These are phyloP conservation scores for Chloroclystis v-ata DNA, from an alignment of 2,888 invertebrate species.

Conservation along the genomic window DNA sequence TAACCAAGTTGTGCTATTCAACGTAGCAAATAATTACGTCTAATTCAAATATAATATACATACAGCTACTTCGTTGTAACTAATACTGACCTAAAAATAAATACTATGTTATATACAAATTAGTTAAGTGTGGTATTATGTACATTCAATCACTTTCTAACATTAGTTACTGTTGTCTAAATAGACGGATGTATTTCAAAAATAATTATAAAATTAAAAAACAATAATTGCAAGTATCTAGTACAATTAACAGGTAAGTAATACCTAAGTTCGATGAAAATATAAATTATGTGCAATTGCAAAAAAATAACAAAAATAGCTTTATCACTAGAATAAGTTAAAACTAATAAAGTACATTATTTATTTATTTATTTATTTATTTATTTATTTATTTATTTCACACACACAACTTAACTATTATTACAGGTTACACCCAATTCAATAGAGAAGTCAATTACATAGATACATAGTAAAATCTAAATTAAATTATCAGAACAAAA, in stretches of 20 bases:
- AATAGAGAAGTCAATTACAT: no score
- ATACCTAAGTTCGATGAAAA: neutral
- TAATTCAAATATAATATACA: conserved; percentile 37
- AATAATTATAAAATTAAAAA: conserved; percentile 1
- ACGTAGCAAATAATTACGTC: no score
- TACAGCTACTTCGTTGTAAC: conserved; percentile 25
- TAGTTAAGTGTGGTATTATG: conserved; percentile 31
- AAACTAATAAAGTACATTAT: conserved; percentile 30
- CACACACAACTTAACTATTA: no score
- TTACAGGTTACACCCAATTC: no score
- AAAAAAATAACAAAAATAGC: conserved; percentile 26
- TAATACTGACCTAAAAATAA: conserved; percentile 39
- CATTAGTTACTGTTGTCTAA: conserved; percentile 6
- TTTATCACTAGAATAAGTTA: conserved; percentile 38
- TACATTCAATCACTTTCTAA: conserved; percentile 25
- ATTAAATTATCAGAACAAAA: no score
- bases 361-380: no score
- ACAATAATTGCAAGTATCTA: neutral
- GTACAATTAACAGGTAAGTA: no score
- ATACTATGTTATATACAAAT: conserved; percentile 31
- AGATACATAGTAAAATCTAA: no score
- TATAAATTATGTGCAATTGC: conserved; percentile 2
- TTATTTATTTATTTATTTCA: no score
- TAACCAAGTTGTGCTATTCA: no score
- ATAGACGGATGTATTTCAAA: conserved; percentile 14